Base-by-base conservation (phyloP, 2,888 invertebrate genomes). In the Rosalia funebris region DNA sequence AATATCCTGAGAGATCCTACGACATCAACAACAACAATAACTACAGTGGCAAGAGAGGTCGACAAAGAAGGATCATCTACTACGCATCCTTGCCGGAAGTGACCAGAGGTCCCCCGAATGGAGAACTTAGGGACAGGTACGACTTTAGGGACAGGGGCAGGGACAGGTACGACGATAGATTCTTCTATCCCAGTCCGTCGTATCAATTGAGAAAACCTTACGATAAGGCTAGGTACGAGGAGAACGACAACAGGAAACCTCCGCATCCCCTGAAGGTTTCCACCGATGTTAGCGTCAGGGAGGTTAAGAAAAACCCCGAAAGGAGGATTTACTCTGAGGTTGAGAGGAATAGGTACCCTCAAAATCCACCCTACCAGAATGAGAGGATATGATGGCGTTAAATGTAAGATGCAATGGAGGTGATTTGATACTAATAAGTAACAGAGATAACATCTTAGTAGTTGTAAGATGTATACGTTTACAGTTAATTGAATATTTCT, bases 61-160 rank as follows among this genome's bases (percentile, higher is more conserved):
- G 84, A 72, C 86, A 85, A 4, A 85, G 85, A 70, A 83, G 90
- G 58, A 88, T 89, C 54, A 88, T 90, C 57, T 90, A 90, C 73
- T 90, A 90, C 68, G 89, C 90, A 0, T 88, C 88, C 74, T 79
- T 90, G 19, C 90, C 90, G 7, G 90, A 90, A 77, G 86, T 89
- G 1, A 86, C 88, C 0, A 82, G 89, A 52, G 84, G 86, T 15
- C 87, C 87, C 14, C 84, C 87, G 5, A 85, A 83, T 69, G 85
- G 86, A 7, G 86, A 85, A 74, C 75, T 84, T 32, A 79, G 85
- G 48, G 86, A 86, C 71, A 80, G 86, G 68, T 86, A 85, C 68
- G 64, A 65, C 48, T 34, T 7, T n/a, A 34, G 34, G 34, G 34
- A 34, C 11, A 34, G 34, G 34, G 34, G 10, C 11, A 56, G 68